phyloP scores from a whole-genome alignment of 2,797 vertebrate species.

The Malurus splendens region DNA sequence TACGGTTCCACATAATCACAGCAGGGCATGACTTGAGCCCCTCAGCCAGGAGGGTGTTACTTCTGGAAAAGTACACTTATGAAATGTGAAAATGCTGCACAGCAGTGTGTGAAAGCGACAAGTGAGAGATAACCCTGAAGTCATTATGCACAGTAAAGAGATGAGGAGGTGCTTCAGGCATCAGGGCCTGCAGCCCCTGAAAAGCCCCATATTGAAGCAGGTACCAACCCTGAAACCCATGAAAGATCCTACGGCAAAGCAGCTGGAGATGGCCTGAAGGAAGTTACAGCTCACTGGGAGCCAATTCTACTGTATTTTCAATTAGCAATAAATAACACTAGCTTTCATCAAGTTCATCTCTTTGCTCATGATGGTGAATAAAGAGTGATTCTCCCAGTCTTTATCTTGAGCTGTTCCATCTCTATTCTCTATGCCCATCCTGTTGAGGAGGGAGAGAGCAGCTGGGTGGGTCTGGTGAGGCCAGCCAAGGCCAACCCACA shows the following conservation, averaged over 20 bases:
- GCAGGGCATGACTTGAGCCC: not conserved
- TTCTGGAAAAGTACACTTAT: not conserved
- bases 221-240: not conserved
- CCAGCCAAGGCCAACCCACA: not conserved
- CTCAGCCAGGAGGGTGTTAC: not conserved
- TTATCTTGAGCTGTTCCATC: not conserved
- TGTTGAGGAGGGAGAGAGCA: not conserved
- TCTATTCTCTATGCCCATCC: not conserved
- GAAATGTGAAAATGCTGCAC: not conserved
- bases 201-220: accelerated
- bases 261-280: not conserved
- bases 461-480: not conserved
- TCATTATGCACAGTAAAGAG: not conserved
- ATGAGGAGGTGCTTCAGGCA: not conserved
- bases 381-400: not conserved
- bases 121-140: not conserved
- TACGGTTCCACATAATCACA: accelerated
- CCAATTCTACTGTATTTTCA: not conserved
- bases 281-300: not conserved
- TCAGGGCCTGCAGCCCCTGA: not conserved
- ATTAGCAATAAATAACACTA: not conserved
- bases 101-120: not conserved
- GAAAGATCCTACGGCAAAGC: not conserved
- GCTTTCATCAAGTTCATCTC: not conserved
- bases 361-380: not conserved